These are phyloP conservation scores for Mesoligia furuncula DNA, from an alignment of 2,888 invertebrate genomes.

Conservation along the genomic window DNA sequence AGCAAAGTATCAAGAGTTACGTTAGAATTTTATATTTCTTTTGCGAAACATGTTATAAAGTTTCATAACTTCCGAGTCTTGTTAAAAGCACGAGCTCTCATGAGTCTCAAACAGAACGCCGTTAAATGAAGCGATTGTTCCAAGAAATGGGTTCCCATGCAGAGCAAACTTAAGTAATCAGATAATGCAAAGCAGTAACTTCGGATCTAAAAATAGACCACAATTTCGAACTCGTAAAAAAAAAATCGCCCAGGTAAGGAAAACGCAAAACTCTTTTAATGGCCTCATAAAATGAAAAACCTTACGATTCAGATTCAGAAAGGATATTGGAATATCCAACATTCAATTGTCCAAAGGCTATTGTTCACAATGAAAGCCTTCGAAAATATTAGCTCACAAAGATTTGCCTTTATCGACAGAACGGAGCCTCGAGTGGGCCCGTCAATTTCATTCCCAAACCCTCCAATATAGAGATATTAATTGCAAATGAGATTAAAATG, in stretches of 20 bases:
- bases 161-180: conserved; percentile 36
- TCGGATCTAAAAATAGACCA: conserved; percentile 31
- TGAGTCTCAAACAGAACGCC: conserved; percentile 36
- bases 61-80: conserved; percentile 46
- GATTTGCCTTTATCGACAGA: conserved; percentile 67
- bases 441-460: conserved; percentile 69
- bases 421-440: conserved; percentile 66
- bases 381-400: conserved; percentile 74
- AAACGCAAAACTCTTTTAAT: conserved; percentile 55
- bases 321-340: conserved; percentile 66
- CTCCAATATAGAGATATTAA: conserved; percentile 70
- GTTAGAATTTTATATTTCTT: conserved; percentile 50
- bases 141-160: conserved; percentile 20
- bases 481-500: conserved; percentile 77
- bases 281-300: conserved; percentile 59
- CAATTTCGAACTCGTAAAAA: conserved; percentile 29
- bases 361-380: conserved; percentile 73
- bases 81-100: conserved; percentile 46
- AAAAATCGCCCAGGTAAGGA: conserved; percentile 45
- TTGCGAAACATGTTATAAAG: conserved; percentile 39
- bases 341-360: conserved; percentile 68
- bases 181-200: conserved; percentile 36
- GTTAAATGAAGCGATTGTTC: conserved; percentile 35
- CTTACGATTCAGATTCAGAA: conserved; percentile 65
- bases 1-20: conserved; percentile 39